Base-by-base conservation (phyloP, 2,113 vertebrate species). In the Bos javanicus region DNA sequence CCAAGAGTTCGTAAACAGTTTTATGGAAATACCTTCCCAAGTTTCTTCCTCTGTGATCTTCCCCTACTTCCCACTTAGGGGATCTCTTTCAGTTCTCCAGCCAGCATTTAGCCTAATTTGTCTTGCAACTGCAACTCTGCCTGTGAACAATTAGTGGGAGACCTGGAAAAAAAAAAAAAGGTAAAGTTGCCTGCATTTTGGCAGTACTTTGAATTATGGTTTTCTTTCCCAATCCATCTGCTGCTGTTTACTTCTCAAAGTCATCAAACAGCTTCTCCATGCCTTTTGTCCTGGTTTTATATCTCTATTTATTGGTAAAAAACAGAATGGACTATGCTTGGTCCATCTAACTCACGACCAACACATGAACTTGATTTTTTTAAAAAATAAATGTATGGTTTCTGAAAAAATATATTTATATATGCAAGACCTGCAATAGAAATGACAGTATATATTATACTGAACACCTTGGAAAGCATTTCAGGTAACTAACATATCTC, bases 391-490 rank as follows among this genome's bases (percentile, higher is more conserved):
- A 33, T 59, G 36, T 12, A 80, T 6, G 57, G 10, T 92, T 81
- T 92, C 62, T 90, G n/a, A 83, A 90, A 83, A 36, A 91, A 43
- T 13, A 8, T 43, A 94, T 92, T 97, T 92, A 94, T 50, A 90
- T 90, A 76, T 74, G 62, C 43, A 94, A 62, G 12, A 83, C 19
- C 60, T 50, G 43, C 48, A 36, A 52, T 26, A 90, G 56, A 96
- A 93, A 92, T 82, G 21, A 56, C 52, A 88, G 59, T 74, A 46
- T 87, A 95, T 83, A 87, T 91, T 56, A 90, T n/a, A 48, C 59
- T 46, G 23, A 94, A 57, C 62, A 59, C 43, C 87, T 43, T 13
- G 16, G 81, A 46, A 96, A 95, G 43, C 33, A 71, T 64, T 87
- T 84, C n/a, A 95, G 56, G 64, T 96, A 94, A 87, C 33, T 36